Base-by-base conservation (phyloP, 2,888 invertebrate genomes). In the Oscheius sp. region DNA sequence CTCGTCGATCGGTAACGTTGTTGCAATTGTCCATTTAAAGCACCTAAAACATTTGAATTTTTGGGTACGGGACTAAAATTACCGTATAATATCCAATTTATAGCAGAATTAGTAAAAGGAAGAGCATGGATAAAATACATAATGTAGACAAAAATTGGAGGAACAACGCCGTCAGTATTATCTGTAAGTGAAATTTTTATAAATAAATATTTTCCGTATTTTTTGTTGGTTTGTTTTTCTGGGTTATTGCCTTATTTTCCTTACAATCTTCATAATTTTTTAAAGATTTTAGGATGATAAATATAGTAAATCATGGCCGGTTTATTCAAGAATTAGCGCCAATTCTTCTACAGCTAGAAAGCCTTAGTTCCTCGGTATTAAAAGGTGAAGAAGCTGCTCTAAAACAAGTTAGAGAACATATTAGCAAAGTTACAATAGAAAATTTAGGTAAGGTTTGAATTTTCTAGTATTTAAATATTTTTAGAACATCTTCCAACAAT, bases 81-180 rank as follows among this genome's bases (percentile, higher is more conserved):
- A 86, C 87, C 87, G 72, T 87, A 87, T 29, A 87, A 69, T 55
- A 87, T 86, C 87, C 87, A 87, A 64, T 87, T 87, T 25, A 87
- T 78, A 1, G 87, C 86, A 1, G 85, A 86, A 72, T 87, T 87
- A 5, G 86, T 87, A 77, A 87, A 87, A 6, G 87, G 87, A 7
- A 87, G 76, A 9, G 87, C 87, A 68, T 87, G 86, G 71, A 87
- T 87, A 70, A 87, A 85, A 74, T 87, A 87, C 87, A 87, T 87
- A 59, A 84, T 82, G 69, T 87, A 87, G 21, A 87, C 87, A 56
- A 87, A 87, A 43, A 84, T 78, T 0, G 85, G 85, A 21, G 86
- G 85, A 9, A 84, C 85, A 27, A 72, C 73, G 23, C 76, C 78
- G 25, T 76, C 80, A 23, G 78, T 72, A 45, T 72, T 66, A 16